These are phyloP conservation scores for Scleropages formosus DNA, from an alignment of 2,797 vertebrate species.

Conservation along the genomic window DNA sequence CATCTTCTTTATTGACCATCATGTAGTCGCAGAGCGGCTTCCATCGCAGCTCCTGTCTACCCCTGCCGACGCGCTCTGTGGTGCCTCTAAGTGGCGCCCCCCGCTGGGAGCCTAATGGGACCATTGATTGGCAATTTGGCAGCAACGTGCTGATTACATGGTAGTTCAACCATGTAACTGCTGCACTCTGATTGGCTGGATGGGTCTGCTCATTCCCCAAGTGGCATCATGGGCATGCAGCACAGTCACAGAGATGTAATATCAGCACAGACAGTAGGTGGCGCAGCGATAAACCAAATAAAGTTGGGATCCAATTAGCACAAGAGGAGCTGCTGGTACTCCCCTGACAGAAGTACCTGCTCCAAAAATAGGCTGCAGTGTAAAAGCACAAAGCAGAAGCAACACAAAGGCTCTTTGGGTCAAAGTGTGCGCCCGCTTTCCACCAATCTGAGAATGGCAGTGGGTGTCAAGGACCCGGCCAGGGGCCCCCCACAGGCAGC, in stretches of 20 bases:
- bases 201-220: no score
- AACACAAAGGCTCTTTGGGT: neutral
- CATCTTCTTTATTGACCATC: constrained; percentile 8
- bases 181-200: neutral
- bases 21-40: neutral
- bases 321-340: neutral
- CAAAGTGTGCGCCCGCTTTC: no score
- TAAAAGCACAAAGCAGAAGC: neutral
- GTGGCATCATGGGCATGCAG: no score
- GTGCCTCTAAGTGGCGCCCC: neutral
- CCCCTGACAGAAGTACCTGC: no score
- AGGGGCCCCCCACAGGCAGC: no score
- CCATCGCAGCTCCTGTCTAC: neutral
- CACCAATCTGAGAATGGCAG: no score
- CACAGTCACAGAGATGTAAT: neutral
- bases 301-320: neutral
- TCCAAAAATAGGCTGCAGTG: neutral
- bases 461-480: no score
- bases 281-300: neutral
- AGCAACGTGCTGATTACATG: constrained; percentile 16
- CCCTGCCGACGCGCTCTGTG: neutral
- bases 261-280: neutral
- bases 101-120: constrained; percentile 15
- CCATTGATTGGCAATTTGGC: constrained; percentile 13
- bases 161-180: constrained; percentile 14